Evolutionary conservation across 1,140 invertebrate species (phyloP).

Genomic region (Drosophila mauritiana): DNA sequence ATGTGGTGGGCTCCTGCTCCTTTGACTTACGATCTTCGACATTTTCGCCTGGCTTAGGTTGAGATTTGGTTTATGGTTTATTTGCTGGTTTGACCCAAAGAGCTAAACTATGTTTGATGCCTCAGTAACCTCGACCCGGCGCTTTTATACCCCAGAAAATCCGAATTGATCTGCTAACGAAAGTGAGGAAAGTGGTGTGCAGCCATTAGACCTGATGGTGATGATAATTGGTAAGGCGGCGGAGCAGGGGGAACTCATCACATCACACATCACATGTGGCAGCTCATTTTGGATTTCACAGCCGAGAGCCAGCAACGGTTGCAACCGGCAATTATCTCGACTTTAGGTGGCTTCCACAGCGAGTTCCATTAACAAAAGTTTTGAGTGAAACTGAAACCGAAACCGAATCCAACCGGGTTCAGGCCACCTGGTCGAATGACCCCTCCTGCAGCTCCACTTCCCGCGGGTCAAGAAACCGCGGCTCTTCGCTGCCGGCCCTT

Average conservation of each 20-base stretch:
- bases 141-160: constrained; percentile 61
- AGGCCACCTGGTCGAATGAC: constrained; percentile 4
- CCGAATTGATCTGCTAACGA: constrained; percentile 40
- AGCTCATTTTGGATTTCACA: constrained; percentile 16
- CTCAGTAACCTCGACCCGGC: constrained; percentile 32
- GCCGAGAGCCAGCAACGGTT: constrained; percentile 53
- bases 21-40: constrained; percentile 69
- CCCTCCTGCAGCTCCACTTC: constrained; percentile 9
- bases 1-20: not conserved
- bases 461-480: constrained; percentile 48
- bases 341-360: constrained; percentile 33
- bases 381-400: constrained; percentile 28
- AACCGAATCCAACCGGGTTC: constrained; percentile 19
- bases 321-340: constrained; percentile 69
- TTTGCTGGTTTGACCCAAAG: constrained; percentile 65
- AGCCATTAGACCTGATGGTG: constrained; percentile 63
- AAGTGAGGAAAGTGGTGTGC: constrained; percentile 57
- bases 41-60: constrained; percentile 72
- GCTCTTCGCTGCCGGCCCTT: constrained; percentile 31
- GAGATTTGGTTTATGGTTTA: constrained; percentile 35
- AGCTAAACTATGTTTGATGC: constrained; percentile 74
- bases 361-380: constrained; percentile 48
- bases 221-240: constrained; percentile 33
- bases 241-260: constrained; percentile 24
- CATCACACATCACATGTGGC: constrained; percentile 12